Percentiles rank a stretch among this genome's conserved stretches.
Conservation (phyloP, 2,888 invertebrate species). For the Andrena haemorrhoa region DNA sequence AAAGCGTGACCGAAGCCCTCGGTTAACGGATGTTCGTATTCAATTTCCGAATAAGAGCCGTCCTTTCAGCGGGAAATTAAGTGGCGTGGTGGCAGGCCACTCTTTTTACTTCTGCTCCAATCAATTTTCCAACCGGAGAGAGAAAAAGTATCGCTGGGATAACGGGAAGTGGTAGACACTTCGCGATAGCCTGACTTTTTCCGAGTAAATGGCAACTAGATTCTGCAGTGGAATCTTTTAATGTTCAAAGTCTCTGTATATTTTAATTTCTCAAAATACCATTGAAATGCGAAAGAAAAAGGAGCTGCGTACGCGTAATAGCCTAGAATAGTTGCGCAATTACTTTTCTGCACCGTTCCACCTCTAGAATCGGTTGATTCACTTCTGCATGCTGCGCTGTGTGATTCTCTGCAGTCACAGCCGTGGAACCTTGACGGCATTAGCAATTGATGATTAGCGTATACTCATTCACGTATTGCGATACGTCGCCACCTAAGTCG, state of each 20-base stretch:
- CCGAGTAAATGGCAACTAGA: not conserved
- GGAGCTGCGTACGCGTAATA: not conserved
- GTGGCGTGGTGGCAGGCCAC: conserved; percentile 27
- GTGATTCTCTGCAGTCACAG: conserved; percentile 37
- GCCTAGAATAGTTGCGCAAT: not conserved
- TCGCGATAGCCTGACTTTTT: conserved; percentile 4
- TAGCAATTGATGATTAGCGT: conserved; percentile 49
- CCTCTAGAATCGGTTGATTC: conserved; percentile 4
- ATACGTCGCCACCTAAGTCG: conserved; percentile 37
- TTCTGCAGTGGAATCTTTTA: not conserved
- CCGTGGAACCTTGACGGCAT: conserved; percentile 48
- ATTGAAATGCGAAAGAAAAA: not conserved
- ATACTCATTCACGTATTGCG: conserved; percentile 36
- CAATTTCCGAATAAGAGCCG: conserved; percentile 60
- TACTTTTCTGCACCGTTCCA: conserved; percentile 12
- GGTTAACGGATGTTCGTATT: conserved; percentile 62
- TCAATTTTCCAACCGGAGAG: conserved; percentile 30
- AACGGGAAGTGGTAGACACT: conserved; percentile 1
- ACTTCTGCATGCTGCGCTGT: conserved; percentile 6
- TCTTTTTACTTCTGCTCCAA: conserved; percentile 18
- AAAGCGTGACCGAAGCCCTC: conserved; percentile 63
- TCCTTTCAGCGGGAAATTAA: conserved; percentile 56
- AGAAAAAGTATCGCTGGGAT: not conserved
- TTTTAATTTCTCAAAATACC: not conserved
- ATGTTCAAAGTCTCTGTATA: too few relatives aligned